Conservation (phyloP, 2,113 vertebrate genomes). For the Rhegmatorhina hoffmannsi region DNA sequence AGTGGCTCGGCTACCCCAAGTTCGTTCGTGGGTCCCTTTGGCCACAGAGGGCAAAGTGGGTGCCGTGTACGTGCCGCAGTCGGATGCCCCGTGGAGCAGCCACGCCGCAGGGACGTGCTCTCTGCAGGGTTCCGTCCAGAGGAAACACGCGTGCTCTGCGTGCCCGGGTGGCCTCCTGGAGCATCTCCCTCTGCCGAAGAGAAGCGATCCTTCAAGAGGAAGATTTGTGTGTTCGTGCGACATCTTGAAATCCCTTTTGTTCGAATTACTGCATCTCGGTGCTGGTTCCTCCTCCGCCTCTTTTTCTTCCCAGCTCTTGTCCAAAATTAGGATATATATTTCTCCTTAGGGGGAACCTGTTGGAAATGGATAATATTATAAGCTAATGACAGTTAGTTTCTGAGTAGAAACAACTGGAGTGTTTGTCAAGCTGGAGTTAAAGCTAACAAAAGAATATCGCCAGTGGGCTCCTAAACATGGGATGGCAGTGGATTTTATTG, state of each 20-base stretch:
- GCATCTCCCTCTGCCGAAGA: neutral
- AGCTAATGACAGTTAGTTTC: neutral
- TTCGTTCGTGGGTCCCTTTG: neutral
- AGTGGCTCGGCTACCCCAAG: neutral
- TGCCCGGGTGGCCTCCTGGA: neutral
- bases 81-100: neutral
- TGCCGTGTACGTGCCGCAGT: neutral
- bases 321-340: neutral
- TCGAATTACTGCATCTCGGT: neutral
- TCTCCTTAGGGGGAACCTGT: neutral
- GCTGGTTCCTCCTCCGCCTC: neutral
- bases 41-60: neutral
- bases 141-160: neutral
- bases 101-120: neutral
- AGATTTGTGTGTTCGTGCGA: neutral
- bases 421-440: neutral
- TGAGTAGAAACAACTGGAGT: neutral
- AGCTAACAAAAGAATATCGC: neutral
- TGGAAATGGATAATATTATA: neutral
- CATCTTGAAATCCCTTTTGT: conserved; percentile 54
- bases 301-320: neutral
- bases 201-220: neutral
- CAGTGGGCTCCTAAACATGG: neutral
- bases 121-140: neutral
- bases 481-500: neutral